Evolutionary conservation across 2,113 vertebrate genomes (phyloP), one percentile per base, ranked within the genome.

Genomic region (Salvelinus sp.): DNA sequence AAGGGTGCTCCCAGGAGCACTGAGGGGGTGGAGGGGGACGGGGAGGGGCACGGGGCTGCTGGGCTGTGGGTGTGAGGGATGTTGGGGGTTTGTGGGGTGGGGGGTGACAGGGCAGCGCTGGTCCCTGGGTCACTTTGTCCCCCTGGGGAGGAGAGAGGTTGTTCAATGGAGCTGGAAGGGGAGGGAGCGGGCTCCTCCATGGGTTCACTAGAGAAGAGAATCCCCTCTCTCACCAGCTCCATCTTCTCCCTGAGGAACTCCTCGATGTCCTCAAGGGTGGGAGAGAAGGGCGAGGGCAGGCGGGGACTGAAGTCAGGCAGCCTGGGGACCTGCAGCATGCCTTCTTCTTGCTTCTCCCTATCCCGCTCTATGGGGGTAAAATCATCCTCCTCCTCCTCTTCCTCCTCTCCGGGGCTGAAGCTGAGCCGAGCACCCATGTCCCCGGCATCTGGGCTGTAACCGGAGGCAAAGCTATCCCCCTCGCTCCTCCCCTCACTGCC

Each of bases 191-290:
- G 69, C 38, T 90, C 91, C 69, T 89, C 82, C 22, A 14, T 68
- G 30, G 66, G 66, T 50, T 63, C 69, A 3, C 79, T 83, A 0
- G 82, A 74, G 10, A 81, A 81, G 0, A 86, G 76, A 0, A 85
- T 79, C 20, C 78, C 94, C 0, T 94, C 94, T 72, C 89, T 90
- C 67, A 92, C 83, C 10, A 89, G 76, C 58, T 92, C 93, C 84
- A 94, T 95, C 64, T 96, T 95, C 73, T 96, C 95, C 86, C 87
- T 91, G 58, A 96, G 80, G 87, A 96, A 95, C 87, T 96, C 95
- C 85, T 96, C 96, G 0, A 96, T 96, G 88, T 97, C 96, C 85
- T 97, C 95, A 83, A 97, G 87, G 1, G 95, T 96, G 7, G 95
- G 96, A 28, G 90, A 91, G 73, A 97, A 96, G 2, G 90, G 88